These are phyloP conservation scores for Dendrolimus pini DNA, from an alignment of 2,888 invertebrate genomes.

Conservation along the genomic window DNA sequence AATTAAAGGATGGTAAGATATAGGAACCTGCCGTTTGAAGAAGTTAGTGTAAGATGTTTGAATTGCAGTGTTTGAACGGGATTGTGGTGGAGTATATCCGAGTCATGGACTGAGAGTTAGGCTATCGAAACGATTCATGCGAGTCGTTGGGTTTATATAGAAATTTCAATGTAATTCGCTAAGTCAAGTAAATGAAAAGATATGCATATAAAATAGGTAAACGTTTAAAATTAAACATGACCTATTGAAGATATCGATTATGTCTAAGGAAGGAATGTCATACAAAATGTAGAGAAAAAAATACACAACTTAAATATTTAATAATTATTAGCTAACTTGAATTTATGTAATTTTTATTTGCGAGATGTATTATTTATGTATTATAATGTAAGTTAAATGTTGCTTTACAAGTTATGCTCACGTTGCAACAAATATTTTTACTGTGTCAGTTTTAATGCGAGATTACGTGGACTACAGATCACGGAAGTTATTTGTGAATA, in stretches of 20 bases:
- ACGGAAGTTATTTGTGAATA: conserved; percentile 74
- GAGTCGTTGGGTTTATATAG: conserved; percentile 29
- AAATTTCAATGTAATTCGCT: conserved; percentile 43
- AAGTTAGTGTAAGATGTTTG: conserved; percentile 26
- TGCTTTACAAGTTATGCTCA: conserved; percentile 71
- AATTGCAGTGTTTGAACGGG: conserved; percentile 35
- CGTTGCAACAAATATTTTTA: conserved; percentile 64
- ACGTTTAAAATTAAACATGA: conserved; percentile 9
- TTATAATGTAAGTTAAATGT: conserved; percentile 72
- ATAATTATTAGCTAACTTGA: conserved; percentile 72
- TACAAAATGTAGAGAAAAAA: conserved; percentile 60
- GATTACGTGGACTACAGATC: conserved; percentile 56
- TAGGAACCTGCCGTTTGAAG: not conserved
- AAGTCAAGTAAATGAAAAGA: conserved; percentile 39
- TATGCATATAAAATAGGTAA: conserved; percentile 5
- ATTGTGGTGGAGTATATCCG: conserved; percentile 31
- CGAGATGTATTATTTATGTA: conserved; percentile 75
- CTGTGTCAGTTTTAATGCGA: conserved; percentile 60
- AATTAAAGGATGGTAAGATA: too few species aligned
- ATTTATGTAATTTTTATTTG: conserved; percentile 72
- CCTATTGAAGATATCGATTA: conserved; percentile 24
- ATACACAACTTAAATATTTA: conserved; percentile 49
- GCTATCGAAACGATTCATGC: conserved; percentile 24
- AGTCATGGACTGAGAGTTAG: conserved; percentile 55
- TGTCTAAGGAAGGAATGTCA: conserved; percentile 24